A percentile compares a stretch with the other conserved stretches of the same genome.
Evolutionary conservation across 2,888 invertebrate genomes (phyloP).

Genomic region (Nomada goodeniana): DNA sequence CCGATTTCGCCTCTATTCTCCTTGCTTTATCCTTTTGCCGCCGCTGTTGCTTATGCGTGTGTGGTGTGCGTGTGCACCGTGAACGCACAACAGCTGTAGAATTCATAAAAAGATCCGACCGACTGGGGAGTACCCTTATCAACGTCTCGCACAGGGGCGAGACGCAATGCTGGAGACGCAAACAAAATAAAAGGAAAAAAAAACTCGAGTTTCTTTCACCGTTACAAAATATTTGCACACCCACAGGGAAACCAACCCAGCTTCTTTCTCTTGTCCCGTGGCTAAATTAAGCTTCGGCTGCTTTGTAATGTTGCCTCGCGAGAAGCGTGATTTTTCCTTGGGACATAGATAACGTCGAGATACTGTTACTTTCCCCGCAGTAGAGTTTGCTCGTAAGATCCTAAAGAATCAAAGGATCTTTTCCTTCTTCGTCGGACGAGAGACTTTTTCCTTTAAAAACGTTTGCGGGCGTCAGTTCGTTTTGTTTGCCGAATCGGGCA

Average conservation of each 20-base stretch:
- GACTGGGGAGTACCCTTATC: constrained; percentile 32
- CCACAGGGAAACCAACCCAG: background rate
- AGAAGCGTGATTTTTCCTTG: background rate
- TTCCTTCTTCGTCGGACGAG: background rate
- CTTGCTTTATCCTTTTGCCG: constrained; percentile 50
- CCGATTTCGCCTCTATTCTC: constrained; percentile 61
- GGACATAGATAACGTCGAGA: constrained; percentile 5
- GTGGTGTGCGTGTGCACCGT: background rate
- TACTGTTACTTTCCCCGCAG: constrained; percentile 22
- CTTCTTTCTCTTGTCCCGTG: background rate
- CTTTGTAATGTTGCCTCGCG: background rate
- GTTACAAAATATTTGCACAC: constrained; percentile 33
- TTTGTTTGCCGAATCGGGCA: too few relatives aligned
- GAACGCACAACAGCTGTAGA: constrained; percentile 46
- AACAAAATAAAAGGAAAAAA: background rate
- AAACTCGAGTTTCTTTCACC: constrained; percentile 20
- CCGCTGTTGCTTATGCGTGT: background rate
- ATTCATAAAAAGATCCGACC: constrained; percentile 60
- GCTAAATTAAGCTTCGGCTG: constrained; percentile 10
- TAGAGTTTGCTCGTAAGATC: background rate
- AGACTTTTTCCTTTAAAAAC: background rate
- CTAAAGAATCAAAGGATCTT: constrained; percentile 5
- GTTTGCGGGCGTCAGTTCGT: too few relatives aligned
- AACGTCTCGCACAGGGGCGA: background rate
- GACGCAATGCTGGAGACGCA: background rate